Base-by-base conservation (phyloP, 1,140 invertebrate species). In the Lepidostoma basale region DNA sequence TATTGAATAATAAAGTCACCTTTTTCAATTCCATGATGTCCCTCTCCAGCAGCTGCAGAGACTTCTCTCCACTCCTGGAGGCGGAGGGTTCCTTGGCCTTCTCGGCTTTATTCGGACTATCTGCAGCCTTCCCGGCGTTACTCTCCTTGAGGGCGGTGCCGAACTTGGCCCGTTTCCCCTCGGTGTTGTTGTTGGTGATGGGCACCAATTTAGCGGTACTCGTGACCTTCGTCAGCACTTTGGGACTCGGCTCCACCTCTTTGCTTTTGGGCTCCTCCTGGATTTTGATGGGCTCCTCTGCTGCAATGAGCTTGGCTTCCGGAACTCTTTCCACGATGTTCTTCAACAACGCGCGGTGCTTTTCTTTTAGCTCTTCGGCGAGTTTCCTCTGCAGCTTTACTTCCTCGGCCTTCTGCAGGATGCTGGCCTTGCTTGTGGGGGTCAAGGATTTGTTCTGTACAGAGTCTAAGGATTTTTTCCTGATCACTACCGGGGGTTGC, bases 21-120 rank as follows among this genome's bases (percentile, higher is more conserved):
- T 80, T 77, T 70, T 82, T 78, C 8, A 83, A 75, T 72, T 83
- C 82, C 72, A 80, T 78, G 26, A 83, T 62, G 62, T 82, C 82
- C 54, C 80, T 82, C 54, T 82, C 81, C 16, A 83, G 65, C 22
- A 83, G 71, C 16, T 77, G 76, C 45, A 82, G 67, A 0, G 80
- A 81, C 66, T 82, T 82, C 49, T 82, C 80, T 49, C 75, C 80
- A 2, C 77, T 75, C 2, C 76, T 77, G 3, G 72, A 73, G 44
- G 60, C 67, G 16, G 75, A 73, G 9, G n/a, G 1, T 12, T 39
- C 36, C 3, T 8, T 10, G 4, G 14, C 49, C 12, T 28, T 9
- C 3, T 1, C 12, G 44, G 14, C 12, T 2, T 16, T 47, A 10
- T 18, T 23, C 44, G 20, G 18, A 33, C 49, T 30, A 14, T 14